Evolutionary conservation across 2,113 vertebrate species (phyloP).

Genomic region (Pelecanoides urinatrix): DNA sequence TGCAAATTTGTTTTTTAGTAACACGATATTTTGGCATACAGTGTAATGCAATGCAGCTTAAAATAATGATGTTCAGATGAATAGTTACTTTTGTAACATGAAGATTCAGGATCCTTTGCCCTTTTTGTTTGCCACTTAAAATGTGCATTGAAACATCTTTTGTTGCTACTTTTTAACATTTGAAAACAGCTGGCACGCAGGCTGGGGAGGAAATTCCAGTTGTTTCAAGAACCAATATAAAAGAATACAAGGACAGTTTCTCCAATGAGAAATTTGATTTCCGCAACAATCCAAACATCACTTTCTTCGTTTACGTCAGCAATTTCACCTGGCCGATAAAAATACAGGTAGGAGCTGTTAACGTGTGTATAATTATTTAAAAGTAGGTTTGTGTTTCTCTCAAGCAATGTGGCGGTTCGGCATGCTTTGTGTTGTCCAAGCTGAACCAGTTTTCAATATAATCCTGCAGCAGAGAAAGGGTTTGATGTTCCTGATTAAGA

Average conservation of each 20-base stretch:
- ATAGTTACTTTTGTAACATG: background rate
- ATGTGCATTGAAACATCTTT: background rate
- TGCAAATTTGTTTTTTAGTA: background rate
- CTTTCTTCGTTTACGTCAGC: conserved; percentile 98
- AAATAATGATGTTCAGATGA: background rate
- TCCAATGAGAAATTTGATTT: conserved; percentile 99
- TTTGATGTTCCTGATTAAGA: background rate
- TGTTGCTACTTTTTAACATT: background rate
- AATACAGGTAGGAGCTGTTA: conserved; percentile 83
- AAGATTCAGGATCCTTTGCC: background rate
- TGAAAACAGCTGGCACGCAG: conserved; percentile 88
- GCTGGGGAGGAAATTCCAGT: conserved; percentile 94
- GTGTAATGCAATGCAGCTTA: background rate
- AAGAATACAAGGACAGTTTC: conserved; percentile 97
- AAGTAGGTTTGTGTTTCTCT: background rate
- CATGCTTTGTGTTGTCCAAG: background rate
- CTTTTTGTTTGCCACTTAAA: background rate
- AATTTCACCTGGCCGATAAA: conserved; percentile 99
- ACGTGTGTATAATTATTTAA: background rate
- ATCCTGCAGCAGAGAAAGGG: background rate
- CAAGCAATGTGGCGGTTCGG: background rate
- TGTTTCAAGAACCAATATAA: conserved; percentile 91
- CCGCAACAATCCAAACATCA: conserved; percentile 96
- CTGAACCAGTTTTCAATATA: background rate
- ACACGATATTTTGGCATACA: background rate